phyloP scores from a whole-genome alignment of 2,888 invertebrate genomes.

The Acleris cristana region DNA sequence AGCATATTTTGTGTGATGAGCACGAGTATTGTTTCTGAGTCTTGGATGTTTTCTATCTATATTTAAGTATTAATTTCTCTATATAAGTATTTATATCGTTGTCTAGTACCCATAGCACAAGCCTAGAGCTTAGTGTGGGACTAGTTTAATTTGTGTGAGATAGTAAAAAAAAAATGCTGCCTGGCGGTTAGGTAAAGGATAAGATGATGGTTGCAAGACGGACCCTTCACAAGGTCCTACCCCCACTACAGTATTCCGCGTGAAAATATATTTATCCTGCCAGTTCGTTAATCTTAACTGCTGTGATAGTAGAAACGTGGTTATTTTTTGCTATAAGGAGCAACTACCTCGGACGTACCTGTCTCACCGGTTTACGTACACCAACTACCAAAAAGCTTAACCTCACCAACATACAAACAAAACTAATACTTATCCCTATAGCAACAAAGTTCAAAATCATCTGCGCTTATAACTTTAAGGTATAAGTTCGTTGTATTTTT shows the following conservation, averaged over 20 bases:
- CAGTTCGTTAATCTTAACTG: not conserved
- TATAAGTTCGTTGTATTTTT: not conserved
- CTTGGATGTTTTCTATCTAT: no score
- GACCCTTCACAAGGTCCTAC: no score
- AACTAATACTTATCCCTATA: conserved; percentile 40
- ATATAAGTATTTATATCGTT: no score
- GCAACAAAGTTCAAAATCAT: conserved; percentile 21
- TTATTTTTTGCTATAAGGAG: conserved; percentile 71
- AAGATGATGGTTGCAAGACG: no score
- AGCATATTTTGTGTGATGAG: no score
- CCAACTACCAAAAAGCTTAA: conserved; percentile 46
- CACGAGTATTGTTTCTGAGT: no score
- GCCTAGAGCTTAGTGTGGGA: no score
- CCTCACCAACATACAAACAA: conserved; percentile 24
- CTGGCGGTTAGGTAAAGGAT: no score
- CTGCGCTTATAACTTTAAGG: not conserved
- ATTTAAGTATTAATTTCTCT: no score
- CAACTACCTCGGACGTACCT: conserved; percentile 56
- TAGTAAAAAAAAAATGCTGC: no score
- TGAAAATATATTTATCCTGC: not conserved
- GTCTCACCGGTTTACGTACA: conserved; percentile 64
- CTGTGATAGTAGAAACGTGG: conserved; percentile 27
- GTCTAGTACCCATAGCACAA: no score
- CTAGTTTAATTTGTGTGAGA: no score
- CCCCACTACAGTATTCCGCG: not conserved